Base-by-base conservation (phyloP, 1,140 invertebrate genomes). In the Brevipalpus yothersi region DNA sequence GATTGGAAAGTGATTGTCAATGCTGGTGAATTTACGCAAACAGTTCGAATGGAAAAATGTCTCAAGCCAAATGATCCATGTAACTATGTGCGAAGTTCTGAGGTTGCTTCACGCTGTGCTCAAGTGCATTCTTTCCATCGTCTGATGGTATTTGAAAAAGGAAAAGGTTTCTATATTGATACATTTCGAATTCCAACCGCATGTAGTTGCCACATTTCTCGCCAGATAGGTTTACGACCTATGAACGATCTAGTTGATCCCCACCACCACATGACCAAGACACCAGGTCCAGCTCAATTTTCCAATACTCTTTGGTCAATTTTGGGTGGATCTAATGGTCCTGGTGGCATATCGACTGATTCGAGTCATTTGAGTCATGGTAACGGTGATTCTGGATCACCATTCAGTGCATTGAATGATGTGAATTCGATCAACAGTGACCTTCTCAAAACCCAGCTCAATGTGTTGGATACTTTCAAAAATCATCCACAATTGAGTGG, bases 1-100 rank as follows among this genome's bases (percentile, higher is more conserved):
- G 75, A 81, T 61, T 87, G 85, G 85, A 87, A 87, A 65, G 86
- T 82, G 64, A 83, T 88, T 61, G 84, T 89, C 49, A 89, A 89
- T 63, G 83, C 84, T 1, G 83, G 79, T 0, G 63, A 66, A n/a
- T 84, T 87, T 66, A 85, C 83, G 1, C 85, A 89, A 69, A 88
- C 84, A 0, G 67, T 89, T 19, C 69, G 85, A 15, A 71, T 89
- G 62, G 85, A 89, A 68, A 86, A 85, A 67, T 89, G 85, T 72
- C 76, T 80, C 83, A 86, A 66, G 69, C 69, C 68, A 51, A 58
- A 63, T 56, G 49, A 55, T 42, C 13, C 39, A 12, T 67, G 58
- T 53, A 61, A 61, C 53, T 61, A 58, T 60, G 54, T 63, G 23
- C 19, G 55, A 31, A 56, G 56, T 13, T 42, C 19, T 56, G 41